These are phyloP conservation scores for Vipera ursinii DNA, from an alignment of 2,797 vertebrate species.

Conservation along the genomic window DNA sequence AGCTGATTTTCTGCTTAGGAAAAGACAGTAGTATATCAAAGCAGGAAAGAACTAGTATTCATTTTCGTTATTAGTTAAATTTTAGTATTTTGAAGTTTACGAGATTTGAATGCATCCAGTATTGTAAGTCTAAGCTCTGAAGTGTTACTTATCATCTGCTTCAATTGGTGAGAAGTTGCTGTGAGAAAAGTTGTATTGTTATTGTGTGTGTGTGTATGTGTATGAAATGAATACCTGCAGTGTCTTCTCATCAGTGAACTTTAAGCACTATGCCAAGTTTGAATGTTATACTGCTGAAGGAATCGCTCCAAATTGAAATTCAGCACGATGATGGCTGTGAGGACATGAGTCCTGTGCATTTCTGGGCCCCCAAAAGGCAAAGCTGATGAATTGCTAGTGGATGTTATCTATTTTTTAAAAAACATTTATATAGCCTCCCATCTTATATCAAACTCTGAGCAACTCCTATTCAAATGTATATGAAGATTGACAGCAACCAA, in stretches of 20 bases:
- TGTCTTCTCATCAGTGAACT: not conserved
- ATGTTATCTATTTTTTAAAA: not conserved
- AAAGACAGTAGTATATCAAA: conserved; percentile 36
- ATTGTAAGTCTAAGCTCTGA: not conserved
- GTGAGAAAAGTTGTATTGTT: not conserved
- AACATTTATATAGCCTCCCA: not conserved
- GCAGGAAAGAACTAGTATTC: not conserved
- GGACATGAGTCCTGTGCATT: not conserved
- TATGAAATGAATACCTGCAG: not conserved
- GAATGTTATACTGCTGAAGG: not conserved
- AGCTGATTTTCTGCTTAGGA: conserved; percentile 48
- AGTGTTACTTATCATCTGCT: not conserved
- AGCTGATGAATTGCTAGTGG: not conserved
- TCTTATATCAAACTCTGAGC: not conserved
- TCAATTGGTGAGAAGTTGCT: not conserved
- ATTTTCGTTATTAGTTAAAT: not conserved
- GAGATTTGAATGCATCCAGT: not conserved
- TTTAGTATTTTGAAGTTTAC: not conserved
- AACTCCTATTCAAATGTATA: not conserved
- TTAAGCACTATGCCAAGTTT: not conserved
- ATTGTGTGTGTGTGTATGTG: not conserved
- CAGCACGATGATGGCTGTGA: not conserved
- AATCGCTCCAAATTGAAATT: not conserved
- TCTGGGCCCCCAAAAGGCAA: not conserved
- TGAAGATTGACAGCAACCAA: not conserved